phyloP scores from a whole-genome alignment of 2,113 vertebrate species.

The Microcebus murinus region DNA sequence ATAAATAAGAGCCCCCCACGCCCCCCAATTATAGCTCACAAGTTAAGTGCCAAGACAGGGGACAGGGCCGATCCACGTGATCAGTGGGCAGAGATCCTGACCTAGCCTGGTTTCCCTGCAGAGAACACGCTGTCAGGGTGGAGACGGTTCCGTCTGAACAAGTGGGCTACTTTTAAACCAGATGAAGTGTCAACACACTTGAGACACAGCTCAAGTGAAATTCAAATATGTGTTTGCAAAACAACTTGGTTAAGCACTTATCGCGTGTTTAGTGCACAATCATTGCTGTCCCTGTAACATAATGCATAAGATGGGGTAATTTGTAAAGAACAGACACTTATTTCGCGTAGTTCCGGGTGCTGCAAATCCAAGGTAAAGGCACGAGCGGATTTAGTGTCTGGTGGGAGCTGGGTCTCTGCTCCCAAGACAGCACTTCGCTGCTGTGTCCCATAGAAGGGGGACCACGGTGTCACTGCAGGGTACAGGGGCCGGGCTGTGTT shows the following conservation, averaged over 20 bases:
- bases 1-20: neutral
- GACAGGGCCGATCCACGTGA: neutral
- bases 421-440: neutral
- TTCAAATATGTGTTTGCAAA: neutral
- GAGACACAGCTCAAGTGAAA: neutral
- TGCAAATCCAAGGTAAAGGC: neutral
- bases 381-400: accelerated
- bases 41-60: neutral
- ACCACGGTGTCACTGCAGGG: neutral
- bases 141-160: too few relatives aligned
- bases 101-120: neutral
- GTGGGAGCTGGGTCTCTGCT: neutral
- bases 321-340: neutral
- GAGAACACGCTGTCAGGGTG: too few relatives aligned
- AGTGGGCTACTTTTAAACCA: neutral
- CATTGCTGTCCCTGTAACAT: neutral
- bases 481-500: neutral
- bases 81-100: too few relatives aligned
- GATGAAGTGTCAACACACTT: neutral
- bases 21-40: neutral
- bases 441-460: too few relatives aligned
- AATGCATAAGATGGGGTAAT: neutral
- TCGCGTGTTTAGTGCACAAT: too few relatives aligned
- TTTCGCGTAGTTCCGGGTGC: neutral
- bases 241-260: neutral